phyloP scores from a whole-genome alignment of 35 echinoderm and acorn worm species.

The Apostichopus japonicus region DNA sequence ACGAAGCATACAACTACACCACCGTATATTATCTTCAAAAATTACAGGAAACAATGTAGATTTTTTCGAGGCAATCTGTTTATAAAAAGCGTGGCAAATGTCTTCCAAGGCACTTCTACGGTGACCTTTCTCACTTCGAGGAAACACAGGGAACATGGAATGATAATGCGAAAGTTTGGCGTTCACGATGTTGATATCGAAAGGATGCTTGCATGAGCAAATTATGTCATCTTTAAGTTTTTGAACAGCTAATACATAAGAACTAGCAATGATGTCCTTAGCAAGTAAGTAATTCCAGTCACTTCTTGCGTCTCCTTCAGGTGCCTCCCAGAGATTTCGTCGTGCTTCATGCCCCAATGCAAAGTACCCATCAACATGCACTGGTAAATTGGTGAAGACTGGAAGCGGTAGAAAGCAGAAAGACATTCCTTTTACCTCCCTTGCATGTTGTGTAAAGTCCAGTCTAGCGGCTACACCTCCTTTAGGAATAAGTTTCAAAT shows the following conservation, averaged over 20 bases:
- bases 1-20: slow-evolving; percentile 15
- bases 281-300: slow-evolving; percentile 72
- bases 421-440: slow-evolving; percentile 12
- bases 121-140: neutral
- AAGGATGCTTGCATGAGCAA: neutral
- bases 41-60: slow-evolving; percentile 17
- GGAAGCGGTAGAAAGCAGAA: slow-evolving; percentile 87
- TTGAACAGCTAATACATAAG: slow-evolving; percentile 45
- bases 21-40: neutral
- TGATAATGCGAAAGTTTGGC: neutral
- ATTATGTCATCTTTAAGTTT: neutral
- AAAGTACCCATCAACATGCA: slow-evolving; percentile 90
- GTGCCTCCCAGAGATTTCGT: slow-evolving; percentile 72
- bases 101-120: neutral
- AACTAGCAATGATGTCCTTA: slow-evolving; percentile 39
- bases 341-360: slow-evolving; percentile 68
- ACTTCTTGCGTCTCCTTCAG: slow-evolving; percentile 27
- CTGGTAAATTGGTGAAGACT: slow-evolving; percentile 69
- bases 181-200: neutral
- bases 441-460: neutral
- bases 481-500: slow-evolving; percentile 47
- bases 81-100: slow-evolving; percentile 1
- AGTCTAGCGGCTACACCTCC: slow-evolving; percentile 47
- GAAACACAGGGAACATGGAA: slow-evolving; percentile 46
- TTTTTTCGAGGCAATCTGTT: neutral